These are phyloP conservation scores for Catostomus latipinnis DNA, from an alignment of 2,797 vertebrate genomes.

Conservation along the genomic window DNA sequence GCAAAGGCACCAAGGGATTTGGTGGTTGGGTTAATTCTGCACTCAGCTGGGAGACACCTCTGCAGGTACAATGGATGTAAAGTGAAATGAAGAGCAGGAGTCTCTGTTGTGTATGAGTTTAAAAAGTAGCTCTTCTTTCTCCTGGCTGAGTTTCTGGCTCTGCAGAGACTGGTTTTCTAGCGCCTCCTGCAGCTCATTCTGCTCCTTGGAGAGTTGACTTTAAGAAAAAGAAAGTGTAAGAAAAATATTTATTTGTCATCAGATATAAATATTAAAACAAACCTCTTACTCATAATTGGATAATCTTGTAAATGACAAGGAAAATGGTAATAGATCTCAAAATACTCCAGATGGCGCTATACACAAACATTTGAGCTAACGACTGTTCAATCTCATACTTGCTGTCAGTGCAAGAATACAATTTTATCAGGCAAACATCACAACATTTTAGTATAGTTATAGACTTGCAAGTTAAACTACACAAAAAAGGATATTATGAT, in stretches of 20 bases:
- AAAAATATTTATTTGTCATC: no score
- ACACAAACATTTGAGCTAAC: background rate
- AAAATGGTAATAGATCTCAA: background rate
- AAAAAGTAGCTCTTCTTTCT: conserved; percentile 92
- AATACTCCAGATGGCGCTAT: conserved; percentile 22
- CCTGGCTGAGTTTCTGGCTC: conserved; percentile 79
- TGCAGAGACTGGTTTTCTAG: conserved; percentile 82
- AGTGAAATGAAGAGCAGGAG: conserved; percentile 72
- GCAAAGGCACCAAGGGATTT: background rate
- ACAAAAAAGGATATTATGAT: no score
- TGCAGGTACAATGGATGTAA: conserved; percentile 64
- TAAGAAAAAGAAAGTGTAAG: background rate
- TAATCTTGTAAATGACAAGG: no score
- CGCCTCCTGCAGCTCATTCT: conserved; percentile 76
- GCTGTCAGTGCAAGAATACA: no score
- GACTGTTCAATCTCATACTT: no score
- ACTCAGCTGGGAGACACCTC: conserved; percentile 70
- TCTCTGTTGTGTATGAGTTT: conserved; percentile 78
- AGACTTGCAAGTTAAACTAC: no score
- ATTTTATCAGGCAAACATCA: no score
- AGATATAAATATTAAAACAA: no score
- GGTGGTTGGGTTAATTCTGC: conserved; percentile 15
- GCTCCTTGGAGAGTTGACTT: conserved; percentile 89
- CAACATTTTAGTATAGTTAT: no score
- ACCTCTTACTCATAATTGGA: no score